Percentiles rank a stretch among this genome's conserved stretches.
These are phyloP conservation scores for Callocephalon fimbriatum DNA, from an alignment of 2,113 vertebrate species.

Conservation along the genomic window DNA sequence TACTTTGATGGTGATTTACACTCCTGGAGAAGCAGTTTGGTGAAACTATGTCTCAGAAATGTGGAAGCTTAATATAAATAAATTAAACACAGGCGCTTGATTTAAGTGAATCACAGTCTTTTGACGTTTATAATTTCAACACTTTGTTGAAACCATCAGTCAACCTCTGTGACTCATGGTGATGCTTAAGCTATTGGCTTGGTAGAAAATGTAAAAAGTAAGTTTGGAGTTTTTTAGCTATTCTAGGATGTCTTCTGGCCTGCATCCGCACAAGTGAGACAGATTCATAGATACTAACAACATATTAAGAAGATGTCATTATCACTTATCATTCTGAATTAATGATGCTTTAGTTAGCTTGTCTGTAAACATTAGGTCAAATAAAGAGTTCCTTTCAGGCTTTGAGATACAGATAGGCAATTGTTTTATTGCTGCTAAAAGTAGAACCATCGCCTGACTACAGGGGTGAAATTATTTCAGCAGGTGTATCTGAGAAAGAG, in stretches of 20 bases:
- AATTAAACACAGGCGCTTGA: slow-evolving; percentile 35
- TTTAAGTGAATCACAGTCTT: slow-evolving; percentile 47
- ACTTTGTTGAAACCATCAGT: slow-evolving; percentile 27
- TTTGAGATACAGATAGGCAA: not conserved
- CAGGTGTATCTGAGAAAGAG: not conserved
- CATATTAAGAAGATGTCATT: not conserved
- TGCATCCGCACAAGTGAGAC: not conserved
- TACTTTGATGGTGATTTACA: slow-evolving; percentile 54
- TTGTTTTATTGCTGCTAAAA: not conserved
- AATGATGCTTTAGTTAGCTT: not conserved
- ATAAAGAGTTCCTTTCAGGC: not conserved
- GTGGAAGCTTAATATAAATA: slow-evolving; percentile 55
- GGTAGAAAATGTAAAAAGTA: not conserved
- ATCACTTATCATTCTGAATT: not conserved
- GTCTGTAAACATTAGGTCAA: not conserved
- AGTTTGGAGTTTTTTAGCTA: not conserved
- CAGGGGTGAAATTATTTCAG: not conserved
- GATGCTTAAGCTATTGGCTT: not conserved
- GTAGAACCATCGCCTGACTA: not conserved
- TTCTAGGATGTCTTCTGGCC: not conserved
- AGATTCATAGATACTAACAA: not conserved
- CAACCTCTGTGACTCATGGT: slow-evolving; percentile 17
- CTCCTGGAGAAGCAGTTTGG: slow-evolving; percentile 44
- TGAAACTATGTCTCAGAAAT: slow-evolving; percentile 53
- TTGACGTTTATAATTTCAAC: slow-evolving; percentile 47